Evolutionary conservation across 2,888 invertebrate species (phyloP).

Genomic region (Campoletis raptor): DNA sequence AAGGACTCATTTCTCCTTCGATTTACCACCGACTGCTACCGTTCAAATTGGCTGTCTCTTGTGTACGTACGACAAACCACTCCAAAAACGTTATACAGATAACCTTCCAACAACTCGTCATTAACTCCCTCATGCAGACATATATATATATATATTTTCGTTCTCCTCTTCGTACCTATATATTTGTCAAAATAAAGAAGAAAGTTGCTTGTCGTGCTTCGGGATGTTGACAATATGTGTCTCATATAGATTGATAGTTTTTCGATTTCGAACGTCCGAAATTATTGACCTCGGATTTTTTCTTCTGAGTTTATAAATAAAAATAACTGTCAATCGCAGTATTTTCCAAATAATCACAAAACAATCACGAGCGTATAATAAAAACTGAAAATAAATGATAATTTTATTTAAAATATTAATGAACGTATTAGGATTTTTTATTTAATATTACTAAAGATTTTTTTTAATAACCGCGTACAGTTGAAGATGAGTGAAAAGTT

Average conservation of each 20-base stretch:
- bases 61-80: slow-evolving; percentile 43
- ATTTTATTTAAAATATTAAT: too few species aligned
- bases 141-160: neutral
- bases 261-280: neutral
- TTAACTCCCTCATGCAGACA: slow-evolving; percentile 16
- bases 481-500: neutral
- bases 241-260: neutral
- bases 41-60: slow-evolving; percentile 53
- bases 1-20: slow-evolving; percentile 10
- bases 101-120: slow-evolving; percentile 51
- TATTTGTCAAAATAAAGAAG: neutral
- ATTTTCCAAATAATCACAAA: neutral
- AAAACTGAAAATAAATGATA: too few species aligned
- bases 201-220: slow-evolving; percentile 11
- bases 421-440: too few species aligned
- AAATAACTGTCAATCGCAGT: neutral
- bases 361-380: too few species aligned
- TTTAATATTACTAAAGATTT: too few species aligned
- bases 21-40: slow-evolving; percentile 20
- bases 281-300: neutral
- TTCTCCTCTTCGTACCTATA: neutral
- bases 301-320: neutral
- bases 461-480: too few species aligned
- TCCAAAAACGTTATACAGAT: slow-evolving; percentile 36
- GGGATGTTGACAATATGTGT: slow-evolving; percentile 9